phyloP scores from a whole-genome alignment of 2,888 invertebrate genomes.

The Campoplex capitator region DNA sequence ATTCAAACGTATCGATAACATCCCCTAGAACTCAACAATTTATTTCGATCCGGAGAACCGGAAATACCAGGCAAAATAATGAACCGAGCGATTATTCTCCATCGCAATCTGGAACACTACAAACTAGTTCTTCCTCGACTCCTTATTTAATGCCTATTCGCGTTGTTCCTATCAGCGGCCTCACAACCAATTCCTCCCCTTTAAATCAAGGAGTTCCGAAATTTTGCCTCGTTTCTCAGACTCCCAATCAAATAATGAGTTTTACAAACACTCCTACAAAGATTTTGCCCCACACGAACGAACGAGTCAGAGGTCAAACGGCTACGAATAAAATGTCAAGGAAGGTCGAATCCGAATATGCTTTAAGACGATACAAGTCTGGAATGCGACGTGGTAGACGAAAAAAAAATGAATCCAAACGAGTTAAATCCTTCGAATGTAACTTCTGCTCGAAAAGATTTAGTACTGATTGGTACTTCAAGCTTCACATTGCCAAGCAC shows the following conservation, averaged over 20 bases:
- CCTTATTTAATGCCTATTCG: constrained; percentile 79
- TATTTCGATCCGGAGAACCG: constrained; percentile 67
- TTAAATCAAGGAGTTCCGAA: constrained; percentile 81
- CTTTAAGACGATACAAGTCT: constrained; percentile 41
- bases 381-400: constrained; percentile 61
- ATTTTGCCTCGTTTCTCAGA: constrained; percentile 80
- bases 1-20: neutral
- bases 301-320: constrained; percentile 25
- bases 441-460: constrained; percentile 79
- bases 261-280: constrained; percentile 27
- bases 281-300: neutral
- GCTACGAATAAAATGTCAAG: neutral
- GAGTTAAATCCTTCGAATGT: constrained; percentile 77
- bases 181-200: constrained; percentile 79
- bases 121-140: constrained; percentile 64
- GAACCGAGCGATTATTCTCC: constrained; percentile 48
- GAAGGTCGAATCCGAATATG: constrained; percentile 41
- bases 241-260: neutral
- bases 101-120: neutral
- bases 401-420: constrained; percentile 57
- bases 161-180: constrained; percentile 80
- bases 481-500: constrained; percentile 80
- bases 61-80: constrained; percentile 41
- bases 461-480: constrained; percentile 82
- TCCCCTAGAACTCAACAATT: constrained; percentile 64